Base-by-base conservation (phyloP, 2,113 vertebrate genomes). In the Alligator sinensis region DNA sequence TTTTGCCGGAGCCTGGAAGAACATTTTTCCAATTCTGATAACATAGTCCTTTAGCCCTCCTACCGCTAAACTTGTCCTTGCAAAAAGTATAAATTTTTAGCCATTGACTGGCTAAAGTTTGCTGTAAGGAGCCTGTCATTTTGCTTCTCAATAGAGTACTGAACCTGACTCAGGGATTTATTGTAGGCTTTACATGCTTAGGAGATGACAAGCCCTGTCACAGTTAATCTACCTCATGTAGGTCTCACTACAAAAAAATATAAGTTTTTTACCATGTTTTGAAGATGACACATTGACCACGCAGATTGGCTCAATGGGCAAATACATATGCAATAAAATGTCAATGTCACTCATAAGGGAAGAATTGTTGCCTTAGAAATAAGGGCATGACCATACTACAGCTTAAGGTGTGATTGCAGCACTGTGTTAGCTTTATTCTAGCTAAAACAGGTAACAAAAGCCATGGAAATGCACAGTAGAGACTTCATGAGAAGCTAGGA, bases 61-160 rank as follows among this genome's bases (percentile, higher is more conserved):
- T 47, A 22, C 58, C 12, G 22, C 5, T 76, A 86, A 60, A 75
- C 55, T 10, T 84, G 75, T 74, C 30, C 55, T 80, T 80, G 24
- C 80, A 18, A 21, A 55, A 87, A 62, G 21, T 5, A 13, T 12
- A 80, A n/a, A 66, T 64, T 62, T 19, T 61, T 84, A 92, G 76
- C 62, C 57, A 76, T 63, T 61, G 47, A 17, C 82, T 72, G 38
- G 83, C 85, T 47, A 94, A 78, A 68, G 55, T 30, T 88, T 83
- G 22, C 58, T 87, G 61, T 22, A 30, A 86, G 64, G 79, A 64
- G 18, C 87, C 86, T 11, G 9, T 7, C 77, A 5, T 74, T 89
- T 89, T 92, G 58, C 28, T 85, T 91, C 81, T 25, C 68, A 57
- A 80, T 93, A 92, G 93, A 88, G 63, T 91, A 88, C 80, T 90